A percentile compares a stretch with the other conserved stretches of the same genome.
Evolutionary conservation across 1,140 invertebrate species (phyloP).

Genomic region (Lepeophtheirus salmonis): DNA sequence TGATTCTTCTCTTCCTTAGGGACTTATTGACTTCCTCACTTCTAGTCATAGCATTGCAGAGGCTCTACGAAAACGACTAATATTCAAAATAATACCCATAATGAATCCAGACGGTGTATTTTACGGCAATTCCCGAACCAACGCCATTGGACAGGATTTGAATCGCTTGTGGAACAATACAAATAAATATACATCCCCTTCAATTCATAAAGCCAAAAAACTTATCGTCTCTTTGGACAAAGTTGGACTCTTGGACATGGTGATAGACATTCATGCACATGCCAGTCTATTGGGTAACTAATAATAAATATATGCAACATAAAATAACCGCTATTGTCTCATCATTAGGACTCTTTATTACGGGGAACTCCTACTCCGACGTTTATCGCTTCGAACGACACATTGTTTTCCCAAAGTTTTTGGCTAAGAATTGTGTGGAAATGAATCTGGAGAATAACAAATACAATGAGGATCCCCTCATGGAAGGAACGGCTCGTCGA

Average conservation of each 20-base stretch:
- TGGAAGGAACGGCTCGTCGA: neutral
- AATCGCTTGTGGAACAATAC: slow-evolving; percentile 25
- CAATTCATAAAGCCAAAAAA: slow-evolving; percentile 33
- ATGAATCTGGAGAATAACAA: neutral
- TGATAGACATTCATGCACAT: slow-evolving; percentile 36
- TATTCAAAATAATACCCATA: slow-evolving; percentile 90
- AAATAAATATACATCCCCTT: slow-evolving; percentile 34
- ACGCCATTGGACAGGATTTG: slow-evolving; percentile 7
- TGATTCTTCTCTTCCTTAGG: neutral
- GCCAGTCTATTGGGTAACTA: slow-evolving; percentile 32
- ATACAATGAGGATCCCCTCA: neutral
- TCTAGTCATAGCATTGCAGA: slow-evolving; percentile 23
- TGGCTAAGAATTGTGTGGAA: neutral
- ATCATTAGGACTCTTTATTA: slow-evolving; percentile 33
- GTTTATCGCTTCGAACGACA: slow-evolving; percentile 21
- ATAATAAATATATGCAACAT: neutral
- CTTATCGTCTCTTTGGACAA: slow-evolving; percentile 29
- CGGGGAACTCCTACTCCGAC: slow-evolving; percentile 36
- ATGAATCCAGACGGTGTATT: slow-evolving; percentile 88
- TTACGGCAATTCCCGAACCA: slow-evolving; percentile 60
- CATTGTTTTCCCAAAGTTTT: neutral
- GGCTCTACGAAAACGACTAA: slow-evolving; percentile 72
- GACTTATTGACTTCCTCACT: slow-evolving; percentile 7
- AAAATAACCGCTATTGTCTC: no score
- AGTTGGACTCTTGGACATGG: slow-evolving; percentile 30